phyloP scores from a whole-genome alignment of 2,888 invertebrate species.

The Drosophila birchii region DNA sequence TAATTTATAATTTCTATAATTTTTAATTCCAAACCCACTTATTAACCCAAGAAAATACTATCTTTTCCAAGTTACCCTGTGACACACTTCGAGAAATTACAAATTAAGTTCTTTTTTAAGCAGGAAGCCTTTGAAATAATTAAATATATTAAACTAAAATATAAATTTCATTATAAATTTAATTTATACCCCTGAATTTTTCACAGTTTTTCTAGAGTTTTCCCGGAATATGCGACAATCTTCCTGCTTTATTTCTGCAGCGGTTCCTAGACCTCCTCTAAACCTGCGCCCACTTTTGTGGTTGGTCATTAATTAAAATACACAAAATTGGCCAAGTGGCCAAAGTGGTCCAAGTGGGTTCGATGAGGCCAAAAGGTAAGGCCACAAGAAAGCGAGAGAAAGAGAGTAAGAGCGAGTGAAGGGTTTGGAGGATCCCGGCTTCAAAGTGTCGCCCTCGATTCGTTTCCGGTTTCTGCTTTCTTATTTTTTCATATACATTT shows the following conservation, averaged over 20 bases:
- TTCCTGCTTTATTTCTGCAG: slow-evolving; percentile 13
- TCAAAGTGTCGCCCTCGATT: slow-evolving; percentile 39
- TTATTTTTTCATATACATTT: not conserved
- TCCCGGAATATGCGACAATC: slow-evolving; percentile 26
- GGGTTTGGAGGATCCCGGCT: slow-evolving; percentile 17
- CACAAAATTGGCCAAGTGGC: slow-evolving; percentile 55
- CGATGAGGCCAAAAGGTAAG: slow-evolving; percentile 35
- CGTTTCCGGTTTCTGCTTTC: not conserved
- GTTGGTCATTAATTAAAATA: slow-evolving; percentile 68
- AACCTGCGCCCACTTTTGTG: slow-evolving; percentile 1
- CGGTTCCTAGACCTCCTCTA: slow-evolving; percentile 6
- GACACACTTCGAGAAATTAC: no score
- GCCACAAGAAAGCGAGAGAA: not conserved
- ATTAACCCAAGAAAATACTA: no score
- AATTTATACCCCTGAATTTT: not conserved
- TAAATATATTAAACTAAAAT: not conserved
- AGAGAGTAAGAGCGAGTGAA: not conserved
- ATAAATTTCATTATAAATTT: not conserved
- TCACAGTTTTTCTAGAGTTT: not conserved
- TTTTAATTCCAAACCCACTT: no score
- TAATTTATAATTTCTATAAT: no score
- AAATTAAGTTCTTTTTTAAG: no score
- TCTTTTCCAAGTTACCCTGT: no score
- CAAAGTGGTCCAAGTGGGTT: slow-evolving; percentile 38
- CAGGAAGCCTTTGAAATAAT: no score